Percentiles rank a stretch among this genome's conserved stretches.
Evolutionary conservation across 2,888 invertebrate genomes (phyloP).

Genomic region (Urechis unicinctus): DNA sequence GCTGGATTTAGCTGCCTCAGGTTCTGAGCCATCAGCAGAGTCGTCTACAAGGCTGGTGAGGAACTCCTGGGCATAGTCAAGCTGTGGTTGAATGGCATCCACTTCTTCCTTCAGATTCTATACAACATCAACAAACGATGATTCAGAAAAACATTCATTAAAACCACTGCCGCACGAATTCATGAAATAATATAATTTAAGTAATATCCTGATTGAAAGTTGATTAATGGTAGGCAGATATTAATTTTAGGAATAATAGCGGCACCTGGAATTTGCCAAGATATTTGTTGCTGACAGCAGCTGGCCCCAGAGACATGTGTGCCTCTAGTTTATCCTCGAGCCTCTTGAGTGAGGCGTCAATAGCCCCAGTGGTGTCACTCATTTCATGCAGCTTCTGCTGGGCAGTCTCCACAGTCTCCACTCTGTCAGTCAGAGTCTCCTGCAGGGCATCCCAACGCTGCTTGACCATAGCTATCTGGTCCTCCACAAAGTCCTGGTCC

Average conservation of each 20-base stretch:
- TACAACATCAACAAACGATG: not conserved
- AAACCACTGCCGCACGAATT: no score
- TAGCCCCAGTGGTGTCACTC: conserved; percentile 73
- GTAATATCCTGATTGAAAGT: no score
- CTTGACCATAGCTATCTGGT: conserved; percentile 73
- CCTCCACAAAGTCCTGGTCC: conserved; percentile 82
- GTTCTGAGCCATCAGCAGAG: conserved; percentile 68
- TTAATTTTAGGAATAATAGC: conserved; percentile 2
- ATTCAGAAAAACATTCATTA: no score
- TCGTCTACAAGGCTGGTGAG: conserved; percentile 69
- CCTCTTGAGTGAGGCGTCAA: conserved; percentile 77
- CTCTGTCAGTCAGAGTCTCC: conserved; percentile 62
- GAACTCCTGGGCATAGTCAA: conserved; percentile 61
- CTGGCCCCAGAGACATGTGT: conserved; percentile 63
- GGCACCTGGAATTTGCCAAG: conserved; percentile 79
- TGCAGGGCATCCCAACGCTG: conserved; percentile 79
- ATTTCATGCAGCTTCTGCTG: conserved; percentile 67
- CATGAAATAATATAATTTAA: no score
- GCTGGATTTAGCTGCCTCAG: conserved; percentile 49
- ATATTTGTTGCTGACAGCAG: conserved; percentile 72
- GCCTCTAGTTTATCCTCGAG: conserved; percentile 79
- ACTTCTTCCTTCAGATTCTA: conserved; percentile 62
- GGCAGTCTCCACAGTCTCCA: conserved; percentile 76
- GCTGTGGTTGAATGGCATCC: conserved; percentile 68
- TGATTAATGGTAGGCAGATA: not conserved